phyloP scores from a whole-genome alignment of 2,888 invertebrate genomes.

The Synergus japonicus region DNA sequence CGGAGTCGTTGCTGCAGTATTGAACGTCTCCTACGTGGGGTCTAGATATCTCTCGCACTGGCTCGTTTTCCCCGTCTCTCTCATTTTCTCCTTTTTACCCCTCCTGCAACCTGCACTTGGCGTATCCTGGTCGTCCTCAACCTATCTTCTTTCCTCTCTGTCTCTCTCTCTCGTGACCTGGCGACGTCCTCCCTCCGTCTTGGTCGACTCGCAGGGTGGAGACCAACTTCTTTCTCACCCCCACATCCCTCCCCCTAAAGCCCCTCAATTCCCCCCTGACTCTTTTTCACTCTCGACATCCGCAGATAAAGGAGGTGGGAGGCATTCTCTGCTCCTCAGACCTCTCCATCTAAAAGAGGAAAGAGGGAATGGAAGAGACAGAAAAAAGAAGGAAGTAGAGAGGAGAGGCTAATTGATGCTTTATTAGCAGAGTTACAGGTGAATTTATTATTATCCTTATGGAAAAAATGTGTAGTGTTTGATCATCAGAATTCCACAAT shows the following conservation, averaged over 20 bases:
- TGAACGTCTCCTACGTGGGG: conserved; percentile 75
- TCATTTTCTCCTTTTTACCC: conserved; percentile 56
- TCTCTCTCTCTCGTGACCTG: conserved; percentile 65
- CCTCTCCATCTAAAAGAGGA: conserved; percentile 7
- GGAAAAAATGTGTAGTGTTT: conserved; percentile 26
- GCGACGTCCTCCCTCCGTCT: conserved; percentile 66
- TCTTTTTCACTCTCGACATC: conserved; percentile 49
- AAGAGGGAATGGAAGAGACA: conserved; percentile 9
- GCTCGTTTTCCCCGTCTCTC: conserved; percentile 55
- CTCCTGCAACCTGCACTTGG: conserved; percentile 54
- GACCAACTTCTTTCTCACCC: conserved; percentile 56
- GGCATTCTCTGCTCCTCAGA: conserved; percentile 42
- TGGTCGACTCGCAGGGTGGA: conserved; percentile 60
- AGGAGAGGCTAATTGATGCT: conserved; percentile 32
- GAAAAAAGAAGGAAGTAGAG: conserved; percentile 9
- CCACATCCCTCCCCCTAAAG: conserved; percentile 42
- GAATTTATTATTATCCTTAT: conserved; percentile 23
- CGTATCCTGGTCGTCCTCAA: conserved; percentile 56
- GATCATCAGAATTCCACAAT: conserved; percentile 5
- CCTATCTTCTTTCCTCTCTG: conserved; percentile 49
- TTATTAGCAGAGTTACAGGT: conserved; percentile 37
- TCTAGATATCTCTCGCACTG: conserved; percentile 68
- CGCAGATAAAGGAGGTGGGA: conserved; percentile 17
- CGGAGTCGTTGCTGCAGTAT: conserved; percentile 71
- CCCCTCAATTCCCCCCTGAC: conserved; percentile 45